Evolutionary conservation across 1,140 invertebrate species (phyloP).

Genomic region (Drosophila jambulina): DNA sequence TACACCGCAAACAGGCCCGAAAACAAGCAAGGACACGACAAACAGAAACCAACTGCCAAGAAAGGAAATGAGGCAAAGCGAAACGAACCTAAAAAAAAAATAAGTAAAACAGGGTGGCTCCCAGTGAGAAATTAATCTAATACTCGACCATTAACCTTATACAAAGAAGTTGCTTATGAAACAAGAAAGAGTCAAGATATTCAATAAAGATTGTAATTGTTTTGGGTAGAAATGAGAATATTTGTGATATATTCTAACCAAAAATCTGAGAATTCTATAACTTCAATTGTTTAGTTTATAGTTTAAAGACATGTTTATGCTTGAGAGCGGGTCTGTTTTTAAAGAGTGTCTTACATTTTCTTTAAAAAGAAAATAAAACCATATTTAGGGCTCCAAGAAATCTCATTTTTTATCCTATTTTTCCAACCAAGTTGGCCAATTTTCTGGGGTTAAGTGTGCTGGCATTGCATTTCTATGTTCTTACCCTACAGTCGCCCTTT

Average conservation of each 20-base stretch:
- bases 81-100: slow-evolving; percentile 13
- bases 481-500: not conserved
- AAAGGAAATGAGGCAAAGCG: slow-evolving; percentile 15
- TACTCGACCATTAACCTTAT: slow-evolving; percentile 32
- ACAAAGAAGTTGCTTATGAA: not conserved
- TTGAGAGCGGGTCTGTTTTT: not conserved
- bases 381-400: not conserved
- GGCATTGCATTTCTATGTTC: slow-evolving; percentile 16
- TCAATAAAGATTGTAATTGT: not conserved
- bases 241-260: not conserved
- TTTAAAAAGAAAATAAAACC: not conserved
- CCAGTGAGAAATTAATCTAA: slow-evolving; percentile 44
- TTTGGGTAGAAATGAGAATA: not conserved
- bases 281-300: not conserved
- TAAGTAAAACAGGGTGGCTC: not conserved
- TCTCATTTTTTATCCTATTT: not conserved
- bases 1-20: slow-evolving; percentile 39
- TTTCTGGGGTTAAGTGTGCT: slow-evolving; percentile 21
- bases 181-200: not conserved
- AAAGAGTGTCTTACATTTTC: not conserved
- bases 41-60: slow-evolving; percentile 16
- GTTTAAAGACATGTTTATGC: not conserved
- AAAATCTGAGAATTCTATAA: not conserved
- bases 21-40: slow-evolving; percentile 45
- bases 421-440: not conserved